These are phyloP conservation scores for Tanytarsus gracilentus DNA, from an alignment of 2,888 invertebrate species.

Conservation along the genomic window DNA sequence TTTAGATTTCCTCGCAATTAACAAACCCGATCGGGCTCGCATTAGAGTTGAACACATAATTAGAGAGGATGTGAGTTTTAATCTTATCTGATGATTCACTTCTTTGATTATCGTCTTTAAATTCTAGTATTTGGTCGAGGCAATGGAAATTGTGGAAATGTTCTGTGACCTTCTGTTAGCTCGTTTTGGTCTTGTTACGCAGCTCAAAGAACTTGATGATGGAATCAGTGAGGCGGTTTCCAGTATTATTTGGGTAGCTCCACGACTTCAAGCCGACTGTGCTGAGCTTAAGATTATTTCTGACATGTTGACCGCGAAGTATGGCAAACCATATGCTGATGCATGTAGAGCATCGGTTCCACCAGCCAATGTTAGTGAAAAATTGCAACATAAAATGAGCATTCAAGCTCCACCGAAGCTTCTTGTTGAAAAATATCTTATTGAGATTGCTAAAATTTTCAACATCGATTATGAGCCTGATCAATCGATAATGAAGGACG, in stretches of 20 bases:
- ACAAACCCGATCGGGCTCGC: slow-evolving; percentile 81
- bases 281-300: slow-evolving; percentile 71
- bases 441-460: slow-evolving; percentile 94
- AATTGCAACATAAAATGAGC: slow-evolving; percentile 85
- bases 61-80: slow-evolving; percentile 38
- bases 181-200: slow-evolving; percentile 90
- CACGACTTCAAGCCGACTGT: slow-evolving; percentile 78
- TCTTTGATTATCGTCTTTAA: slow-evolving; percentile 7
- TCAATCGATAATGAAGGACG: slow-evolving; percentile 78
- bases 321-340: slow-evolving; percentile 88
- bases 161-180: slow-evolving; percentile 95
- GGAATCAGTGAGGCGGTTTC: slow-evolving; percentile 94
- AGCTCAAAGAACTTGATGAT: slow-evolving; percentile 93
- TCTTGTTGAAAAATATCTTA: slow-evolving; percentile 54
- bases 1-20: slow-evolving; percentile 75
- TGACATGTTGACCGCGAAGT: slow-evolving; percentile 82
- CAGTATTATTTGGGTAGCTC: slow-evolving; percentile 94
- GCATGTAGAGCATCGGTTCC: slow-evolving; percentile 82
- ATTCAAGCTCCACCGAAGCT: slow-evolving; percentile 92
- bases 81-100: slow-evolving; percentile 1
- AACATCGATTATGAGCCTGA: slow-evolving; percentile 93
- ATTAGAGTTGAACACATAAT: slow-evolving; percentile 98
- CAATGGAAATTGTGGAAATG: slow-evolving; percentile 99
- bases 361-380: slow-evolving; percentile 80
- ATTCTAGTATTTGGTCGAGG: slow-evolving; percentile 91